These are phyloP conservation scores for Ianthella basta DNA, from an alignment of 37 sponge, comb jelly and placozoan species.

Conservation along the genomic window DNA sequence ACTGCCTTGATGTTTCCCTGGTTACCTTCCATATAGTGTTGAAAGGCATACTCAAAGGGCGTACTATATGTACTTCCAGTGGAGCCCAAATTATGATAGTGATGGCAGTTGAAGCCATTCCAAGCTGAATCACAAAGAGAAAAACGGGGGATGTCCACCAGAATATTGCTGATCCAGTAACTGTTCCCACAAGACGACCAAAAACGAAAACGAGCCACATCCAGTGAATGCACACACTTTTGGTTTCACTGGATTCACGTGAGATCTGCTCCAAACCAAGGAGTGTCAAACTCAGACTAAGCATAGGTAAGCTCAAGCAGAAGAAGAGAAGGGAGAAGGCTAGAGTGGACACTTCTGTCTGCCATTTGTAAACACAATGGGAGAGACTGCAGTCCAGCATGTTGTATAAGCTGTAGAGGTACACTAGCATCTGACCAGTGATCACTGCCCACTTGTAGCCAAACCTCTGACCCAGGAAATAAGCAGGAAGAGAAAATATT, in stretches of 20 bases:
- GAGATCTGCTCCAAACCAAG: slow-evolving; percentile 11
- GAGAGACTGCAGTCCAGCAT: background rate
- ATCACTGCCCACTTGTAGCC: background rate
- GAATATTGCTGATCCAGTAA: background rate
- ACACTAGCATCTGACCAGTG: background rate
- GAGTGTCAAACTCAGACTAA: background rate
- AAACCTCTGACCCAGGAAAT: background rate
- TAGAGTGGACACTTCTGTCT: background rate
- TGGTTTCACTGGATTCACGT: background rate
- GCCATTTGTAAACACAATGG: background rate
- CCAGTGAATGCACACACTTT: slow-evolving; percentile 3
- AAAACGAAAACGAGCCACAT: background rate
- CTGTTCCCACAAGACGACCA: background rate
- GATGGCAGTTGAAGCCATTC: background rate
- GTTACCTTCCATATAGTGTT: background rate
- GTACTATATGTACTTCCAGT: background rate
- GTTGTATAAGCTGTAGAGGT: background rate
- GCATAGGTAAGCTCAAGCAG: background rate
- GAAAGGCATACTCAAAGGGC: background rate
- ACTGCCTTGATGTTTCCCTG: background rate
- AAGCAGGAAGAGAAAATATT: background rate
- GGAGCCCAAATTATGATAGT: background rate
- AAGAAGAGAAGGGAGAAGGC: background rate
- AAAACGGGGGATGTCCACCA: background rate
- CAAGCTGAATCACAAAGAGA: background rate